Percentiles rank a stretch among this genome's conserved stretches.
Conservation (phyloP, 2,113 vertebrate species). For the Hyla sarda region DNA sequence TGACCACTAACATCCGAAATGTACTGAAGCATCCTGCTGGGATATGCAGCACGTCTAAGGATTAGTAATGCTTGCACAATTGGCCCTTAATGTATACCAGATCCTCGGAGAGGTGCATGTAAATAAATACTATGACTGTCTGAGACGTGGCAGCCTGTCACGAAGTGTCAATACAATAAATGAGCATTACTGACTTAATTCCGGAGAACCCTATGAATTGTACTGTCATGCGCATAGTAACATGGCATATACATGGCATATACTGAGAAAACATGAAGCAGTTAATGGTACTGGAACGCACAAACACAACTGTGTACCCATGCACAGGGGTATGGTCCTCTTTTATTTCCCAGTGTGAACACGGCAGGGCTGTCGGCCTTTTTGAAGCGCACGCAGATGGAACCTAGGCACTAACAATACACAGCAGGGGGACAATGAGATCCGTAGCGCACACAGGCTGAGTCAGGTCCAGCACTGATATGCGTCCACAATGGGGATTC, state of each 20-base stretch:
- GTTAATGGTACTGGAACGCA: background rate
- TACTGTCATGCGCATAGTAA: no score
- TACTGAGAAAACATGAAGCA: background rate
- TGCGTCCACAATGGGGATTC: constrained; percentile 67
- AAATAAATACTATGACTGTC: no score
- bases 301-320: background rate
- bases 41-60: no score
- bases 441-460: constrained; percentile 56
- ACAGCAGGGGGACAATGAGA: constrained; percentile 60
- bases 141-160: no score
- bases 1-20: background rate
- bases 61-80: no score
- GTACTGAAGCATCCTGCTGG: no score
- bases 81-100: no score
- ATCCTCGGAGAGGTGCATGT: no score
- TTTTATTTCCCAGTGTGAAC: constrained; percentile 10
- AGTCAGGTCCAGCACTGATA: constrained; percentile 52
- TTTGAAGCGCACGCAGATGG: constrained; percentile 48
- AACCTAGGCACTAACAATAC: constrained; percentile 56
- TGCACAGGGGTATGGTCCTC: background rate
- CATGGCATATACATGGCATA: background rate
- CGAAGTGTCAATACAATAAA: background rate
- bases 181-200: background rate
- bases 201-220: no score
- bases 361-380: constrained; percentile 18